Conservation (phyloP, 2,797 vertebrate genomes). For the Gila robusta region DNA sequence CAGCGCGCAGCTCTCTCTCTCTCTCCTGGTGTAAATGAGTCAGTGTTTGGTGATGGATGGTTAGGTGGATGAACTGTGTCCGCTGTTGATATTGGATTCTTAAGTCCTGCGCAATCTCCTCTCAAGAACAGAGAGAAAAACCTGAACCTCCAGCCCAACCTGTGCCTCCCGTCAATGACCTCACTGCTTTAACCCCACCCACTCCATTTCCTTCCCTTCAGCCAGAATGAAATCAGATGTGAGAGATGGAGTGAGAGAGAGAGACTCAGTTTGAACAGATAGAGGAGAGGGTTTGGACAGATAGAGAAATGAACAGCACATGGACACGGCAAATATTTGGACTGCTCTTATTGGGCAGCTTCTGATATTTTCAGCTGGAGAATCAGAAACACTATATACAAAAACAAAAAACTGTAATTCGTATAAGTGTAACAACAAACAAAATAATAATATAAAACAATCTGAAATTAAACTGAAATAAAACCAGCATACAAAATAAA, state of each 20-base stretch:
- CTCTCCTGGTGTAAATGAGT: conserved; percentile 47
- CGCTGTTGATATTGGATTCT: conserved; percentile 52
- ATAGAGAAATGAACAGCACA: background rate
- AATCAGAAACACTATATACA: background rate
- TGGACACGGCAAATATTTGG: background rate
- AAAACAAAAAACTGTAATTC: background rate
- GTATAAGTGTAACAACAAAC: background rate
- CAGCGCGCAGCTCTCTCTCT: conserved; percentile 6
- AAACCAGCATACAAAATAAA: background rate
- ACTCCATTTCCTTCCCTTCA: conserved; percentile 38
- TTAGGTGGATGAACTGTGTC: conserved; percentile 54
- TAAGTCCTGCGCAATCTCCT: conserved; percentile 1
- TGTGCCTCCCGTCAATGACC: conserved; percentile 41
- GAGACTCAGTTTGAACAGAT: background rate
- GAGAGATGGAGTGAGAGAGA: background rate
- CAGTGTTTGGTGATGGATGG: conserved; percentile 58
- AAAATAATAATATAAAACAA: no score
- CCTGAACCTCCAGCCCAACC: conserved; percentile 39
- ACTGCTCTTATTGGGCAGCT: background rate
- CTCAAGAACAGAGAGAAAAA: conserved; percentile 32
- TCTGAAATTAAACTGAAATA: background rate
- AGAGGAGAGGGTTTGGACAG: background rate
- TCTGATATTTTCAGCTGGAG: conserved; percentile 8
- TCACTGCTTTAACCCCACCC: conserved; percentile 29
- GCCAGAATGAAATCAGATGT: conserved; percentile 21